Conservation (phyloP, 2,888 invertebrate species). For the Cryptops parisi region DNA sequence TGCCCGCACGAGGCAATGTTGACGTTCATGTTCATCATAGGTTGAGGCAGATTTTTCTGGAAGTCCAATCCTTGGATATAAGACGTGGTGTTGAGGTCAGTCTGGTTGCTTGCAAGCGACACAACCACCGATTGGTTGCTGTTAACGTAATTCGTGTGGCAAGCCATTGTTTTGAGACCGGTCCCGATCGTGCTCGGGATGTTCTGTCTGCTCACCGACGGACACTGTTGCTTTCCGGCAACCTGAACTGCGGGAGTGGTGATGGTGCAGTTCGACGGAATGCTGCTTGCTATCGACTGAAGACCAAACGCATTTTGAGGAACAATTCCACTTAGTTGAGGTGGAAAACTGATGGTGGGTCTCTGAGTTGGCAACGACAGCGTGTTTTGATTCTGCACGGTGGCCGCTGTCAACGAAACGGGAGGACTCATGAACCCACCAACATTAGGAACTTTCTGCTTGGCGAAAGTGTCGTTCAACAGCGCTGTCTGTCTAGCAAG, state of each 20-base stretch:
- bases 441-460: slow-evolving; percentile 2
- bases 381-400: not conserved
- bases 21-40: slow-evolving; percentile 1
- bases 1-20: slow-evolving; percentile 2
- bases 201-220: not conserved
- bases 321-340: slow-evolving; percentile 24
- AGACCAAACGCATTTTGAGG: not conserved
- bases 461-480: slow-evolving; percentile 30
- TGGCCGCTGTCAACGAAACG: not conserved
- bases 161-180: not conserved
- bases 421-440: not conserved
- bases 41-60: slow-evolving; percentile 11
- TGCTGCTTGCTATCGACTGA: not conserved
- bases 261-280: not conserved
- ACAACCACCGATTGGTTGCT: slow-evolving; percentile 19
- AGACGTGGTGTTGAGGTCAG: slow-evolving; percentile 6
- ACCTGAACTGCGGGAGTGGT: not conserved
- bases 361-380: not conserved
- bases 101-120: slow-evolving; percentile 16
- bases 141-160: slow-evolving; percentile 17
- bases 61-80: slow-evolving; percentile 9
- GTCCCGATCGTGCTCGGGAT: not conserved
- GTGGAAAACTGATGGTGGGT: not conserved
- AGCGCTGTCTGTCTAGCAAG: slow-evolving; percentile 78
- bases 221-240: not conserved